phyloP scores from a whole-genome alignment of 2,888 invertebrate genomes.

The Lithosia quadra region DNA sequence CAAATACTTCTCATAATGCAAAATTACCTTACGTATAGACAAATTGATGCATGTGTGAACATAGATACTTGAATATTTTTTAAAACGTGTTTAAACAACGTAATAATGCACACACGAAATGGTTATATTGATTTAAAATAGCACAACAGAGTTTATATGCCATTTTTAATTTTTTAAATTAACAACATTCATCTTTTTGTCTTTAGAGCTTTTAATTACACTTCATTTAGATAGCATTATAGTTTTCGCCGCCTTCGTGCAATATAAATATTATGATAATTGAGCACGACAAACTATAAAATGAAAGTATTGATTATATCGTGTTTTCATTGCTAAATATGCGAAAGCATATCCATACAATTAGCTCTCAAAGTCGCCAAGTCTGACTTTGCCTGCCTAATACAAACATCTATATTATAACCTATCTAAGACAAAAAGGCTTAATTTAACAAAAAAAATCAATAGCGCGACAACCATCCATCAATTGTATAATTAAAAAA shows the following conservation, averaged over 20 bases:
- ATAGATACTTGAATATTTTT: conserved; percentile 48
- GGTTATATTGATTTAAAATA: conserved; percentile 51
- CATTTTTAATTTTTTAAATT: conserved; percentile 40
- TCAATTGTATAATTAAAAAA: conserved; percentile 67
- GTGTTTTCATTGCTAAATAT: conserved; percentile 27
- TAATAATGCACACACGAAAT: conserved; percentile 49
- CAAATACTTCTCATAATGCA: conserved; percentile 63
- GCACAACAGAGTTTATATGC: conserved; percentile 61
- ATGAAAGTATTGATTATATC: conserved; percentile 37
- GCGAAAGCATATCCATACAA: conserved; percentile 53
- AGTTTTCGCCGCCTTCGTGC: conserved; percentile 54
- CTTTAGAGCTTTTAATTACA: conserved; percentile 44
- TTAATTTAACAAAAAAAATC: conserved; percentile 59
- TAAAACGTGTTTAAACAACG: conserved; percentile 51
- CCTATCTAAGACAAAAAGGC: conserved; percentile 83
- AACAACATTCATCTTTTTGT: conserved; percentile 49
- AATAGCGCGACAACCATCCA: conserved; percentile 73
- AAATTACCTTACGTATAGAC: conserved; percentile 70
- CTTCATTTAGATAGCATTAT: conserved; percentile 34
- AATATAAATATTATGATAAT: conserved; percentile 54
- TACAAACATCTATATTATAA: conserved; percentile 80
- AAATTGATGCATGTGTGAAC: conserved; percentile 70
- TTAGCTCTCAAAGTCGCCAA: conserved; percentile 54
- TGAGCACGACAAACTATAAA: conserved; percentile 62
- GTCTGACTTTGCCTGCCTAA: conserved; percentile 67